Base-by-base conservation (phyloP, 2,797 vertebrate genomes). In the Xyrichtys novacula region DNA sequence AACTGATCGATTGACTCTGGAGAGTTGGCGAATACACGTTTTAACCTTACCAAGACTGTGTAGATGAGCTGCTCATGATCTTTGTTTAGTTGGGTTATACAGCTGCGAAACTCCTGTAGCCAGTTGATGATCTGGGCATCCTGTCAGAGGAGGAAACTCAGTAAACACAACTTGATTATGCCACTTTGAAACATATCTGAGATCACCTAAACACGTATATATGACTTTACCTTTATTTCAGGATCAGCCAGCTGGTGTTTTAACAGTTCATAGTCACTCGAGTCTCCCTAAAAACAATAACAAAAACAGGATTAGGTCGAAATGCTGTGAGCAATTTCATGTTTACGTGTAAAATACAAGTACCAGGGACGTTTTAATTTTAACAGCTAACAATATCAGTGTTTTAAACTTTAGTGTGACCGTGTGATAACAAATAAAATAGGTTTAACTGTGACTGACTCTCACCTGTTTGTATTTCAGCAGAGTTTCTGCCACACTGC, bases 81-180 rank as follows among this genome's bases (percentile, higher is more conserved):
- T 80, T 96, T 98, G 11, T 93, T 96, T 53, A 99, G 90, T 63
- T 95, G 93, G 0, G 85, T 93, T 68, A 98, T 91, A 56, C 94
- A 95, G 26, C 76, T 81, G 10, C 97, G 92, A 54, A 99, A 96
- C 59, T 99, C 97, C 17, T 95, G 94, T 3, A 99, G 92, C 98
- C 98, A 99, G 71, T 86, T 98, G 81, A 98, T 93, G 76, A 99
- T 95, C 90, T 99, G 98, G 29, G 93, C 95, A 79, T 99, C 98
- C 98, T 99, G 84, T 67, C 72, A 87, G 64, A 16, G 76, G 58
- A 76, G 12, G 81, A 17, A 69, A 1, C 3, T 47, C 40, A 57
- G 0, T 46, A 56, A 11, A 1, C 28, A 25, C 15, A 34, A 9
- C 6, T 4, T 34, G 1, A 11, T 6, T 14, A 5, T 14, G 12